Conservation (phyloP, 2,888 invertebrate species). For the Meliscaeva auricollis region DNA sequence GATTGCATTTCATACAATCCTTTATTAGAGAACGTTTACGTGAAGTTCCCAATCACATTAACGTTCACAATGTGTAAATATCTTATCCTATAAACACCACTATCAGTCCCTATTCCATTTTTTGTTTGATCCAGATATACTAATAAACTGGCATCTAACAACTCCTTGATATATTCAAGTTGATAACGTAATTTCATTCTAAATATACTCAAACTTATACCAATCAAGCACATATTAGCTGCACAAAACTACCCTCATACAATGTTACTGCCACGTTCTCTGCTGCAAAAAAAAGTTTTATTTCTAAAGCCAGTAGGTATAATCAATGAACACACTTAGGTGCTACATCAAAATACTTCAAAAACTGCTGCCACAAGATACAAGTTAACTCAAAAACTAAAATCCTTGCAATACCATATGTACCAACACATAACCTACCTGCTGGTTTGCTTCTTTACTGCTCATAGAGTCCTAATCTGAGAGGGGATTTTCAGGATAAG, state of each 20-base stretch:
- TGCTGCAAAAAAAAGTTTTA: no score
- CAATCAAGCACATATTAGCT: background rate
- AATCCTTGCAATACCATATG: conserved; percentile 41
- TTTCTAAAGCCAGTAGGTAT: conserved; percentile 24
- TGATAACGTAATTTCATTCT: background rate
- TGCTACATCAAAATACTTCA: conserved; percentile 49
- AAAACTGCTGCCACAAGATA: conserved; percentile 41
- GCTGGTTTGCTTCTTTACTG: background rate
- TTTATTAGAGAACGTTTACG: no score
- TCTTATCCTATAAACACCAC: no score
- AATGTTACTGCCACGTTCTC: background rate
- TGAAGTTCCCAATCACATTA: no score
- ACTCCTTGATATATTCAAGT: background rate
- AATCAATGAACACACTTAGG: conserved; percentile 42
- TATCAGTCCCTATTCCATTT: no score
- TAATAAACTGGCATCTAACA: background rate
- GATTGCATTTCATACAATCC: no score
- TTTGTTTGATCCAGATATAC: no score
- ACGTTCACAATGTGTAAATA: no score
- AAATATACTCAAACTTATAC: background rate
- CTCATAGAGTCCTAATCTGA: background rate
- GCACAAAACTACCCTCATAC: background rate
- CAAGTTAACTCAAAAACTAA: conserved; percentile 43
- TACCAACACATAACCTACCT: background rate
- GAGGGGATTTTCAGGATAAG: background rate